phyloP scores from a whole-genome alignment of 2,888 invertebrate genomes.

The Dolichomitus sp. region DNA sequence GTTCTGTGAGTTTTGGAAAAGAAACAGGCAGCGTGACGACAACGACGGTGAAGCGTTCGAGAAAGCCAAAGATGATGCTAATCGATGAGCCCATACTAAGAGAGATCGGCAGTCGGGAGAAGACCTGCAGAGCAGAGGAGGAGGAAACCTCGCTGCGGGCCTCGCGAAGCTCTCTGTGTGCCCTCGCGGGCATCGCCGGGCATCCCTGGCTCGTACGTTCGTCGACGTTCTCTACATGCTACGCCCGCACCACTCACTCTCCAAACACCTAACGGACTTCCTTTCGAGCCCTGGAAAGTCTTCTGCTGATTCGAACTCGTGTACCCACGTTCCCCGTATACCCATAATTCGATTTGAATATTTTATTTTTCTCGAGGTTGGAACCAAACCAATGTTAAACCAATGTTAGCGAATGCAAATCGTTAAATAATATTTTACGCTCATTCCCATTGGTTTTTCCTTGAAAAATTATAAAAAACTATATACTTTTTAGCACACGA shows the following conservation, averaged over 20 bases:
- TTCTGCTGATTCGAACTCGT: slow-evolving; percentile 62
- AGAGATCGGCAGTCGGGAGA: slow-evolving; percentile 75
- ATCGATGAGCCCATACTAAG: slow-evolving; percentile 74
- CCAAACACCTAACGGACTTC: slow-evolving; percentile 85
- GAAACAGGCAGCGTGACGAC: background rate
- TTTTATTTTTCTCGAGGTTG: slow-evolving; percentile 20
- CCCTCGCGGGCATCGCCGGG: slow-evolving; percentile 74
- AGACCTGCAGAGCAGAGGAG: slow-evolving; percentile 82
- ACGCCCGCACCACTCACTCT: slow-evolving; percentile 48
- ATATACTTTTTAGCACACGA: background rate
- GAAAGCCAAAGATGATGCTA: slow-evolving; percentile 72
- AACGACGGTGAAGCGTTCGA: background rate
- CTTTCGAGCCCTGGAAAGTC: slow-evolving; percentile 78
- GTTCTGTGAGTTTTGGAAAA: background rate
- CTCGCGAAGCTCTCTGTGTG: slow-evolving; percentile 76
- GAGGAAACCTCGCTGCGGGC: slow-evolving; percentile 84
- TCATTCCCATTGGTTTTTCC: too few relatives aligned
- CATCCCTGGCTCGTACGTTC: slow-evolving; percentile 72
- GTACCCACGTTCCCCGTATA: slow-evolving; percentile 23
- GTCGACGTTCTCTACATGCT: slow-evolving; percentile 37
- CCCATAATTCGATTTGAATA: slow-evolving; percentile 32
- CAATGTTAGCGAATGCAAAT: too few relatives aligned
- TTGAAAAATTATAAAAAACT: background rate
- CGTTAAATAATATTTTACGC: too few relatives aligned
- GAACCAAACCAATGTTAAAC: background rate